Percentiles rank a stretch among this genome's conserved stretches.
phyloP scores from a whole-genome alignment of 2,888 invertebrate genomes.

The Onthophagus sagittarius region DNA sequence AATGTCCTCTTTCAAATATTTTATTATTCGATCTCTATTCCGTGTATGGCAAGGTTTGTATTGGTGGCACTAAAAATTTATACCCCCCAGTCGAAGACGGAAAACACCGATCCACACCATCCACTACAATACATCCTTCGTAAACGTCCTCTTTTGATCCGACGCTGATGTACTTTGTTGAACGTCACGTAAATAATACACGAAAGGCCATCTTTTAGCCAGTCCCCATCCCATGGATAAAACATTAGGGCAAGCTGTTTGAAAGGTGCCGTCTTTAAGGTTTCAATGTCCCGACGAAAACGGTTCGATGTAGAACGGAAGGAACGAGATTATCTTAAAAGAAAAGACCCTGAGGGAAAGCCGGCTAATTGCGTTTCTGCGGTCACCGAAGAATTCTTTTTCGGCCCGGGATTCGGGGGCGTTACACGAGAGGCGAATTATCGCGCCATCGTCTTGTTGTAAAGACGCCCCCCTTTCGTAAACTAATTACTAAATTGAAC shows the following conservation, averaged over 20 bases:
- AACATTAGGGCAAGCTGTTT: background rate
- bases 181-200: background rate
- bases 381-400: background rate
- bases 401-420: background rate
- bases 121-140: background rate
- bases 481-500: background rate
- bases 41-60: background rate
- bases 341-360: background rate
- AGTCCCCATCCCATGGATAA: background rate
- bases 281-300: background rate
- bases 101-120: background rate
- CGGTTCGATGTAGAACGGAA: background rate
- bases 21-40: background rate
- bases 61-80: background rate
- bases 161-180: background rate
- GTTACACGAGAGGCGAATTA: background rate
- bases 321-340: background rate
- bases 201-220: background rate
- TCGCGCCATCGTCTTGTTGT: background rate
- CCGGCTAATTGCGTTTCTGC: background rate
- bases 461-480: background rate
- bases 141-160: background rate
- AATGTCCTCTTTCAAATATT: background rate
- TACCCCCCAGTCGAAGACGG: background rate
- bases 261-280: background rate